Evolutionary conservation across 2,888 invertebrate species (phyloP), one percentile per base, ranked within the genome.

Genomic region (Orthosia gothica): DNA sequence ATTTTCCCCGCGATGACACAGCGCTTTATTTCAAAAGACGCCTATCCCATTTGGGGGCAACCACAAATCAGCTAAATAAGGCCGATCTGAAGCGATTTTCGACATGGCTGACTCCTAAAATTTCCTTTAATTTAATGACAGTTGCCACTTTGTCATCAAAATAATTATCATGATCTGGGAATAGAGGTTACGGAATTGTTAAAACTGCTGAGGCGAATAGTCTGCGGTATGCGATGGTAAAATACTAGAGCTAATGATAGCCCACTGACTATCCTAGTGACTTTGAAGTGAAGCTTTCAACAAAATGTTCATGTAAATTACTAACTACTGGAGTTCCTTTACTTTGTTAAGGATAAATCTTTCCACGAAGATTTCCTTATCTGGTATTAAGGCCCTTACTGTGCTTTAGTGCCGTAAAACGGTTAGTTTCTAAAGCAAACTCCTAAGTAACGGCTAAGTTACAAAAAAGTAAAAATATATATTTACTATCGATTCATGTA

Each of bases 41-140:
- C 59, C 71, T 72, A 57, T 74, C 68, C 57, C 45, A 76, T 82
- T 86, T 74, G n/a, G 68, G 67, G 71, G 75, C 75, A 75, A 71
- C 84, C 85, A 70, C 85, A 83, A 89, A 89, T 86, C 85, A 88
- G 70, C 84, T 76, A 82, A 87, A 86, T 81, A 85, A 87, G 78
- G 71, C 79, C 70, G 82, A 87, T 90, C 86, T 81, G 72, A 79
- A 81, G 84, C 81, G 82, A 86, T 86, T 88, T 84, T 84, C 86
- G 59, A 83, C 86, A 64, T 71, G 76, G 74, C 67, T 82, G 81
- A 76, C 62, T 81, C 23, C 47, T 68, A 70, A 74, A 74, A 70
- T 75, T 65, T 73, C 57, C 58, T 74, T 66, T 65, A 73, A 75
- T 75, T 75, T 52, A 49, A 65, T 66, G 63, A 64, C 63, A 67